Conservation (phyloP, 2,797 vertebrate genomes). For the Labroides dimidiatus region DNA sequence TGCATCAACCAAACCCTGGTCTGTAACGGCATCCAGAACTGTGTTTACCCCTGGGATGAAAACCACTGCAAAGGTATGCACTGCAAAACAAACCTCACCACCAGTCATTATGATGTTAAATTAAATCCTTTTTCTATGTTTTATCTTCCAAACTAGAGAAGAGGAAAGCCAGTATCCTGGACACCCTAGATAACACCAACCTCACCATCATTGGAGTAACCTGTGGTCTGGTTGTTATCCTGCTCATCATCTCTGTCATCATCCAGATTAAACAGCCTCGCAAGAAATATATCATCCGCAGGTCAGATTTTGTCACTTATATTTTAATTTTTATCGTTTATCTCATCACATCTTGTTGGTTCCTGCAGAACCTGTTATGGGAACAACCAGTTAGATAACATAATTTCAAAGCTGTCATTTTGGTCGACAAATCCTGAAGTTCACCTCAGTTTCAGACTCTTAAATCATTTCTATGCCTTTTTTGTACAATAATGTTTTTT, state of each 20-base stretch:
- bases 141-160: slow-evolving; percentile 83
- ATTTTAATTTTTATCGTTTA: too few relatives aligned
- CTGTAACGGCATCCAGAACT: slow-evolving; percentile 98
- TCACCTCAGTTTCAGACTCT: too few relatives aligned
- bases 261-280: slow-evolving; percentile 98
- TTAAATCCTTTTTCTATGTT: neutral
- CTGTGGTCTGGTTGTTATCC: slow-evolving; percentile 92
- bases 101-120: neutral
- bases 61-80: slow-evolving; percentile 95
- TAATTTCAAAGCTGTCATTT: too few relatives aligned
- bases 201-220: slow-evolving; percentile 95
- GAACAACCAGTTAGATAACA: too few relatives aligned
- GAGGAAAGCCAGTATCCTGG: slow-evolving; percentile 92
- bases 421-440: too few relatives aligned
- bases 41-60: slow-evolving; percentile 99
- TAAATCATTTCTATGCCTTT: too few relatives aligned
- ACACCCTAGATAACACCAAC: slow-evolving; percentile 93
- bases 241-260: slow-evolving; percentile 92
- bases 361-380: too few relatives aligned
- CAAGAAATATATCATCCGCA: slow-evolving; percentile 88
- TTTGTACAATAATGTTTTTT: too few relatives aligned
- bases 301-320: too few relatives aligned
- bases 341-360: too few relatives aligned
- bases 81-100: neutral
- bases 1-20: slow-evolving; percentile 97